Percentiles rank a stretch among this genome's conserved stretches.
phyloP scores from a whole-genome alignment of 2,888 invertebrate genomes.

The Cataglyphis albicans region DNA sequence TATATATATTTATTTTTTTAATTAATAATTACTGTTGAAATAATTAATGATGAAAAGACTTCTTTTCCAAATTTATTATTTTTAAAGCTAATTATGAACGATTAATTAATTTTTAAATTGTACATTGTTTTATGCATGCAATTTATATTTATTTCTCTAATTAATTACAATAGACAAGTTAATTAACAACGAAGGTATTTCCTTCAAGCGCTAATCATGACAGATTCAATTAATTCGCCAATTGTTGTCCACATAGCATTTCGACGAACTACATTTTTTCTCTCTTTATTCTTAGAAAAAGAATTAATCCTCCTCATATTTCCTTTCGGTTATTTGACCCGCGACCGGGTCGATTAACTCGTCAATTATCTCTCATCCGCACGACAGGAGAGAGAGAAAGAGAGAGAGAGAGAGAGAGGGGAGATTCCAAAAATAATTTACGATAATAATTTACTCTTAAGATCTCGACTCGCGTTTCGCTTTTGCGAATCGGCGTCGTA shows the following conservation, averaged over 20 bases:
- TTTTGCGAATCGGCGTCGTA: constrained; percentile 32
- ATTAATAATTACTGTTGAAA: not conserved
- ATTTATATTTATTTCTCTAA: not conserved
- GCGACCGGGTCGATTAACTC: constrained; percentile 35
- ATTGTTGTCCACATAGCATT: not conserved
- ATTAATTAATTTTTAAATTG: not conserved
- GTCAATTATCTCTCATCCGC: constrained; percentile 20
- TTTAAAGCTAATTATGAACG: not conserved
- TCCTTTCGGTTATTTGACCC: constrained; percentile 26
- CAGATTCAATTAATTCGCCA: constrained; percentile 17
- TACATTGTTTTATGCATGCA: not conserved
- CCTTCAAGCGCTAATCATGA: not conserved
- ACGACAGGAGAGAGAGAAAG: not conserved
- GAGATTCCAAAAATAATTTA: constrained; percentile 34
- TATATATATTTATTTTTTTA: constrained; percentile 7
- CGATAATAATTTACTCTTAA: not conserved
- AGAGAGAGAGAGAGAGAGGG: too few relatives aligned
- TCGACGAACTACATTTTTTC: constrained; percentile 31
- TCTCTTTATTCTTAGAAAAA: constrained; percentile 28
- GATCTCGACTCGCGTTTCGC: not conserved
- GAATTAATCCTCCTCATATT: not conserved
- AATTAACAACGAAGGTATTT: not conserved
- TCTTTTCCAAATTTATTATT: not conserved
- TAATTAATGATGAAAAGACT: not conserved
- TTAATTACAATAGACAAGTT: not conserved